Percentiles rank a stretch among this genome's conserved stretches.
Conservation (phyloP, 2,797 vertebrate genomes). For the Valencia hispanica region DNA sequence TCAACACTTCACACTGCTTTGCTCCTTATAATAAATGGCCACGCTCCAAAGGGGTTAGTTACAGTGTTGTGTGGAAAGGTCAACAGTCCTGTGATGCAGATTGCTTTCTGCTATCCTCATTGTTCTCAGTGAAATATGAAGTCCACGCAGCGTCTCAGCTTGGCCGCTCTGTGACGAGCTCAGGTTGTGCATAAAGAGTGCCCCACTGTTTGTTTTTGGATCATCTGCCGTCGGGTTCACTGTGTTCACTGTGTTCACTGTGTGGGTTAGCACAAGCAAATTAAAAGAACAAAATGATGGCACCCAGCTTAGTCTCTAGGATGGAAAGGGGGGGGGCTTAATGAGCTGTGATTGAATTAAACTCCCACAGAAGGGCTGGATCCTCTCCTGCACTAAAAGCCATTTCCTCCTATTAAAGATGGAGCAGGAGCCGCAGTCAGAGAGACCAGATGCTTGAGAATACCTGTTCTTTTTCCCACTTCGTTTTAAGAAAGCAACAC, state of each 20-base stretch:
- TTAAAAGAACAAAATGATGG: conserved; percentile 64
- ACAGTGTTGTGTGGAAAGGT: conserved; percentile 60
- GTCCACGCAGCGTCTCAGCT: conserved; percentile 29
- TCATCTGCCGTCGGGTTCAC: conserved; percentile 38
- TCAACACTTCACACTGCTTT: conserved; percentile 40
- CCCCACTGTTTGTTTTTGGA: conserved; percentile 38
- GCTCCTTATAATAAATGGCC: conserved; percentile 49
- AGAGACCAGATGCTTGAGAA: conserved; percentile 32
- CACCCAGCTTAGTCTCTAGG: conserved; percentile 60
- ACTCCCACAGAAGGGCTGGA: conserved; percentile 77
- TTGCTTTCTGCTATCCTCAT: conserved; percentile 37
- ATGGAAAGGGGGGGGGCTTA: conserved; percentile 61
- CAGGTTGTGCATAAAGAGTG: conserved; percentile 24
- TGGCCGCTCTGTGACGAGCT: conserved; percentile 38
- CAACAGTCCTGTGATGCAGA: conserved; percentile 53
- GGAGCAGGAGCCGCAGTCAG: conserved; percentile 63
- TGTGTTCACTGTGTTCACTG: conserved; percentile 35
- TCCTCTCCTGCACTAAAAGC: conserved; percentile 60
- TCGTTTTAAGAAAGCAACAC: conserved; percentile 26
- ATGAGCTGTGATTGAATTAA: conserved; percentile 80
- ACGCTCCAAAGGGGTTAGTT: conserved; percentile 60
- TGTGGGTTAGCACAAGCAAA: conserved; percentile 62
- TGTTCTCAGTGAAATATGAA: conserved; percentile 54
- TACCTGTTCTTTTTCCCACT: background rate
- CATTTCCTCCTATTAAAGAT: conserved; percentile 80